Evolutionary conservation across 2,113 vertebrate genomes (phyloP), one percentile per base, ranked within the genome.

Genomic region (Xiphophorus maculatus): DNA sequence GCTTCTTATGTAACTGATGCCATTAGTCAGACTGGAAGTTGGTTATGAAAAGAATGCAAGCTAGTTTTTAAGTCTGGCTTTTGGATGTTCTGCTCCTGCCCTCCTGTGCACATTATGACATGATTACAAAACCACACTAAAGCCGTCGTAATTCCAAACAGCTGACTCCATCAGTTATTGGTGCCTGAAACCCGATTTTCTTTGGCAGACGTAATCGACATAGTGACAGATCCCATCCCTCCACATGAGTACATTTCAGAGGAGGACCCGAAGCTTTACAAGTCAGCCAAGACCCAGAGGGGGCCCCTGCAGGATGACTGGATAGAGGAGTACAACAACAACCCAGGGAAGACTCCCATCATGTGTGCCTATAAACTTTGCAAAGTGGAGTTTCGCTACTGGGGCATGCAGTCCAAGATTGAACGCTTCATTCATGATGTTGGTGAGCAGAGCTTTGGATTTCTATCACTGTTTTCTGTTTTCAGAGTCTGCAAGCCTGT

Each of bases 361-460:
- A 99, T 99, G 98, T 99, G 98, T 67, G 98, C 98, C 85, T 99
- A 99, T 88, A 99, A 99, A 90, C 94, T 99, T 48, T 99, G 98
- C 87, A 99, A 99, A 93, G 98, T 99, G 78, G 98, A 99, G 92
- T 99, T 99, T 91, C 96, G 98, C 74, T 99, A 99, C 93, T 99
- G 98, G 98, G 98, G 98, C 71, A 99, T 99, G 98, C 98, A 99
- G 94, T 98, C 98, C 1, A 99, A 99, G 93, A 99, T 99, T 0
- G 98, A 99, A 87, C 93, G 98, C 51, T 99, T 99, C 87, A 99
- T 99, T 94, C 98, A 99, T 1, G 98, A 99, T 40, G 97, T 98
- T 0, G 98, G 98, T 99, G 87, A 94, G 97, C 91, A 5, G 25
- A 67, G 14, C n/a, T 40, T 6, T 63, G 62, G 27, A 28, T 44